Conservation (phyloP, 2,113 vertebrate genomes). For the Hippocampus mohnikei region DNA sequence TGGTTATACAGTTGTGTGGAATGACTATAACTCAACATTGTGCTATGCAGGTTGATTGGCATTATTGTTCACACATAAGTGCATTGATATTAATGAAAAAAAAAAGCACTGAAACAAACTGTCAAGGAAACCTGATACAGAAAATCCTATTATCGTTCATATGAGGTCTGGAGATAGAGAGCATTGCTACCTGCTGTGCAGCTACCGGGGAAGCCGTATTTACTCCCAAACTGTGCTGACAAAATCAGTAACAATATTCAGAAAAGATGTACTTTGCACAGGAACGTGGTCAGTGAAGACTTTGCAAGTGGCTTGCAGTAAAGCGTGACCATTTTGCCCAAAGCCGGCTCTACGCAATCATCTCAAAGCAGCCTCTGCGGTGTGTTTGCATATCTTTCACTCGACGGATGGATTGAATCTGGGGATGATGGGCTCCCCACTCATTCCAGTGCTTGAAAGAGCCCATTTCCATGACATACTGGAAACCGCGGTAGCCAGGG, state of each 20-base stretch:
- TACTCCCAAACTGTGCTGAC: conserved; percentile 33
- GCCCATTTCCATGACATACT: conserved; percentile 77
- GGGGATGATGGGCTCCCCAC: conserved; percentile 77
- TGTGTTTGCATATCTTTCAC: conserved; percentile 81
- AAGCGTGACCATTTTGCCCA: conserved; percentile 15
- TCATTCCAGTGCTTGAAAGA: conserved; percentile 80
- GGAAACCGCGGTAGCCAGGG: conserved; percentile 80
- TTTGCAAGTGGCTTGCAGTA: conserved; percentile 29
- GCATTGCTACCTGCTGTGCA: conserved; percentile 30
- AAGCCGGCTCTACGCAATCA: conserved; percentile 51
- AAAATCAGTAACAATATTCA: conserved; percentile 44
- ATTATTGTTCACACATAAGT: conserved; percentile 42
- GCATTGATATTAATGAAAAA: conserved; percentile 49
- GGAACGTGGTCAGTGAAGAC: conserved; percentile 37
- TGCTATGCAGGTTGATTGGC: conserved; percentile 44
- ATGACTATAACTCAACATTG: not conserved
- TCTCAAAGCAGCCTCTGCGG: conserved; percentile 76
- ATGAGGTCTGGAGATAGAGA: conserved; percentile 56
- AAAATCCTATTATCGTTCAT: conserved; percentile 26
- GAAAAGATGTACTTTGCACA: conserved; percentile 21
- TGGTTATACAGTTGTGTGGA: conserved; percentile 23
- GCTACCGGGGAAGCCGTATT: conserved; percentile 30
- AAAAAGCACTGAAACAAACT: conserved; percentile 45
- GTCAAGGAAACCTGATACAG: conserved; percentile 34
- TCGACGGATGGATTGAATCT: conserved; percentile 81